A percentile compares a stretch with the other conserved stretches of the same genome.
These are phyloP conservation scores for Geotrupes spiniger DNA, from an alignment of 2,888 invertebrate species.

Conservation along the genomic window DNA sequence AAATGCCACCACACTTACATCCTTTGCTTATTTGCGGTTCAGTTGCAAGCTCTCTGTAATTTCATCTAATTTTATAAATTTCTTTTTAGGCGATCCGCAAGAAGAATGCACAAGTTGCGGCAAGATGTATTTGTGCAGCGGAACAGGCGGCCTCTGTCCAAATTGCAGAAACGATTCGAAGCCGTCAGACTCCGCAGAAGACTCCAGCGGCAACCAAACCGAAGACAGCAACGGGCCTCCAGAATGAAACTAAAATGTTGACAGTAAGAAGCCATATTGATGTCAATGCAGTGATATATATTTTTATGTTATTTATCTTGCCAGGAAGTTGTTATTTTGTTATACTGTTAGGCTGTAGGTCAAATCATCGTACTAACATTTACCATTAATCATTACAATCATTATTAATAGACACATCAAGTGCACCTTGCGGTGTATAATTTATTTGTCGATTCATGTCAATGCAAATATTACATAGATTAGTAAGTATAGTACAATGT, in stretches of 20 bases:
- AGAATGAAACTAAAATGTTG: conserved; percentile 27
- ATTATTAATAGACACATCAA: background rate
- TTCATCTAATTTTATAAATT: background rate
- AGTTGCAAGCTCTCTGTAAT: too few species aligned
- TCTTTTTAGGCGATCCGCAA: conserved; percentile 56
- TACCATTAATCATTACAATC: conserved; percentile 1
- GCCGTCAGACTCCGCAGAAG: conserved; percentile 38
- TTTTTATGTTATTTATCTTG: conserved; percentile 11
- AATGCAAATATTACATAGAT: too few species aligned
- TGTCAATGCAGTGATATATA: conserved; percentile 11
- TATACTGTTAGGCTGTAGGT: conserved; percentile 1
- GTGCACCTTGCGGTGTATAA: too few species aligned
- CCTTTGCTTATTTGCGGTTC: too few species aligned
- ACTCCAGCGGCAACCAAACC: conserved; percentile 43
- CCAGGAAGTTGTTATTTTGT: conserved; percentile 1
- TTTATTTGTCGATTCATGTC: too few species aligned
- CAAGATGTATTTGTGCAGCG: conserved; percentile 51
- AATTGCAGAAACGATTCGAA: conserved; percentile 32
- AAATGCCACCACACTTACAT: too few species aligned
- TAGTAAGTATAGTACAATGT: too few species aligned
- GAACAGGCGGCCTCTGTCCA: conserved; percentile 33
- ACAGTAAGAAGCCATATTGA: background rate
- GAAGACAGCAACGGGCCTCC: conserved; percentile 41
- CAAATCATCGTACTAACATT: conserved; percentile 2
- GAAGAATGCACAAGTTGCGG: conserved; percentile 60